Percentiles rank a stretch among this genome's conserved stretches.
Conservation (phyloP, 1,140 invertebrate species). For the Archegozetes longisetosus region DNA sequence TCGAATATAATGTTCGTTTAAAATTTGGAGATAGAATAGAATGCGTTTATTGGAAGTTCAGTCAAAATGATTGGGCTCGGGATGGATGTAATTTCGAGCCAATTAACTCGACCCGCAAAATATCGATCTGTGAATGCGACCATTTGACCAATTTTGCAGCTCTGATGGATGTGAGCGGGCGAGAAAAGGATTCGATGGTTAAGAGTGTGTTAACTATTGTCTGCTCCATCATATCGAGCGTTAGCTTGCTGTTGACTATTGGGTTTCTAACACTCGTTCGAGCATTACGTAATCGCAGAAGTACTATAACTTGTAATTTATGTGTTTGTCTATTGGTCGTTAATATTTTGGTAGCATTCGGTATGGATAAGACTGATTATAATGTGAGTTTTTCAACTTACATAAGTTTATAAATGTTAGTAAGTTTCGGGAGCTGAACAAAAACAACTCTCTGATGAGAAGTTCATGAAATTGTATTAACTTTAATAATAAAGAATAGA, state of each 20-base stretch:
- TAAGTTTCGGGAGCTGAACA: too few relatives aligned
- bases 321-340: constrained; percentile 15
- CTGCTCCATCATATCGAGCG: constrained; percentile 11
- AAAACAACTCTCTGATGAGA: too few relatives aligned
- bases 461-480: too few relatives aligned
- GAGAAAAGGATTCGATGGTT: constrained; percentile 9
- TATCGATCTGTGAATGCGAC: constrained; percentile 30
- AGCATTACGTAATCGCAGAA: constrained; percentile 11
- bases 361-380: constrained; percentile 14
- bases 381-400: constrained; percentile 11
- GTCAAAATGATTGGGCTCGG: neutral
- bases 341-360: constrained; percentile 17
- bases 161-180: constrained; percentile 46
- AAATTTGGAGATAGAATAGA: neutral
- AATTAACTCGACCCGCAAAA: neutral
- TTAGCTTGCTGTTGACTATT: constrained; percentile 15
- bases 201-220: constrained; percentile 16
- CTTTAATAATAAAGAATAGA: too few relatives aligned
- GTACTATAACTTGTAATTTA: constrained; percentile 18
- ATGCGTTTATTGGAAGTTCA: constrained; percentile 12
- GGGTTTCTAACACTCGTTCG: constrained; percentile 11
- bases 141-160: constrained; percentile 36
- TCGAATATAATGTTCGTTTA: neutral
- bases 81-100: constrained; percentile 8
- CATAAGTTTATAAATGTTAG: too few relatives aligned